Percentiles rank a stretch among this genome's conserved stretches.
Conservation (phyloP, 1,140 invertebrate species). For the Philaenus spumarius region DNA sequence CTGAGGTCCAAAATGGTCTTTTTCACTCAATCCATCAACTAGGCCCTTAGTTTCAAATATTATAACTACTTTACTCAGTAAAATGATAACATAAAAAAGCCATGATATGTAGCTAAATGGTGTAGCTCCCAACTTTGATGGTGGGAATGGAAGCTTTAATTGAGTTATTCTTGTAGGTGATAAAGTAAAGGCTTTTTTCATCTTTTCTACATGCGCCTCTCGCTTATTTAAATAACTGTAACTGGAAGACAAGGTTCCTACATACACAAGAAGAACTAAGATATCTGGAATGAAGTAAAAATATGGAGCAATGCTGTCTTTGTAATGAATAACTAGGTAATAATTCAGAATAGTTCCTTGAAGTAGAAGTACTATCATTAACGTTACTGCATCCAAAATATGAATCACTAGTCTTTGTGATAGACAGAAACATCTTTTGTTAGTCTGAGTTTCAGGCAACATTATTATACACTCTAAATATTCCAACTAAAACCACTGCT, state of each 20-base stretch:
- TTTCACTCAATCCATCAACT: conserved; percentile 32
- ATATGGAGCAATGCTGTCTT: conserved; percentile 35
- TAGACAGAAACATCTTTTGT: not conserved
- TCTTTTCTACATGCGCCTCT: conserved; percentile 15
- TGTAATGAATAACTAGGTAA: conserved; percentile 38
- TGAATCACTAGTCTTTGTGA: conserved; percentile 17
- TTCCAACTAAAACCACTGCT: too few species aligned
- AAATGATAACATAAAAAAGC: conserved; percentile 45
- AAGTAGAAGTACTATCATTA: conserved; percentile 22
- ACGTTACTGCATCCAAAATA: conserved; percentile 22
- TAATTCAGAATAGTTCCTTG: conserved; percentile 40
- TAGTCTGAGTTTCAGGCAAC: too few species aligned
- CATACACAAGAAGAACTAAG: conserved; percentile 38
- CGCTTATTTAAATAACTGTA: conserved; percentile 33
- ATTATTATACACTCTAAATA: too few species aligned
- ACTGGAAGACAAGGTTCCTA: conserved; percentile 36
- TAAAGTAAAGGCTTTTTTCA: conserved; percentile 19
- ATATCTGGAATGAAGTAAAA: conserved; percentile 44
- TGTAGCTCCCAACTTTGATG: conserved; percentile 32
- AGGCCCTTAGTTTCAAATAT: conserved; percentile 44
- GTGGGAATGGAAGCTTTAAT: conserved; percentile 20
- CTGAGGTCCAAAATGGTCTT: conserved; percentile 46
- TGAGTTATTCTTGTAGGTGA: not conserved
- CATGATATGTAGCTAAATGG: conserved; percentile 45
- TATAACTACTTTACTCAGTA: conserved; percentile 45